These are phyloP conservation scores for Halictus ligatus DNA, from an alignment of 2,888 invertebrate species.

Conservation along the genomic window DNA sequence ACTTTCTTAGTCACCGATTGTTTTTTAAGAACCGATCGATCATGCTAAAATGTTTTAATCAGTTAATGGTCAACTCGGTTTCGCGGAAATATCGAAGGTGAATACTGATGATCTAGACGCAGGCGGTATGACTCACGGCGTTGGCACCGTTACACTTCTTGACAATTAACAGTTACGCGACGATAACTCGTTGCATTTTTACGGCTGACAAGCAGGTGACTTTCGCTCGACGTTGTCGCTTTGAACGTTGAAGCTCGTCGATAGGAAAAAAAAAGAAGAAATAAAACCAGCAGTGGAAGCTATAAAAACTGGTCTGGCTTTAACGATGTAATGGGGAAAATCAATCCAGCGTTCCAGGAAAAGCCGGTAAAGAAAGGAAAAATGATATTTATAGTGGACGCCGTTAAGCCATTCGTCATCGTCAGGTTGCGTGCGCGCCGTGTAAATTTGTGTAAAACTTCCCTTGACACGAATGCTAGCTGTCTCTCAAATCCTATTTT, in stretches of 20 bases:
- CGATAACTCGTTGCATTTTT: conserved; percentile 38
- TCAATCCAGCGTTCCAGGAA: background rate
- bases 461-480: conserved; percentile 33
- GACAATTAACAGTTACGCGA: conserved; percentile 45
- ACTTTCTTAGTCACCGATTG: background rate
- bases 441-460: conserved; percentile 31
- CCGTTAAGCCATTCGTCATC: conserved; percentile 5
- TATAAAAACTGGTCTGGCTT: background rate
- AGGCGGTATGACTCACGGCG: conserved; percentile 9
- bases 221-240: background rate
- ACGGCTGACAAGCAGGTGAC: too few species aligned
- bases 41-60: background rate
- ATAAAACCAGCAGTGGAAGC: background rate
- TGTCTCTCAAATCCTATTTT: conserved; percentile 23
- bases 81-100: background rate
- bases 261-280: background rate
- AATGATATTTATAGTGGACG: background rate
- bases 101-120: conserved; percentile 34
- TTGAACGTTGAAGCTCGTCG: background rate
- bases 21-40: background rate
- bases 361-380: background rate
- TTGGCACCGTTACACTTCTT: conserved; percentile 5
- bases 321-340: background rate
- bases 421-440: background rate
- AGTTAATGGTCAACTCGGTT: background rate